Evolutionary conservation across 2,797 vertebrate genomes (phyloP).

Genomic region (Acanthurus lineatus): DNA sequence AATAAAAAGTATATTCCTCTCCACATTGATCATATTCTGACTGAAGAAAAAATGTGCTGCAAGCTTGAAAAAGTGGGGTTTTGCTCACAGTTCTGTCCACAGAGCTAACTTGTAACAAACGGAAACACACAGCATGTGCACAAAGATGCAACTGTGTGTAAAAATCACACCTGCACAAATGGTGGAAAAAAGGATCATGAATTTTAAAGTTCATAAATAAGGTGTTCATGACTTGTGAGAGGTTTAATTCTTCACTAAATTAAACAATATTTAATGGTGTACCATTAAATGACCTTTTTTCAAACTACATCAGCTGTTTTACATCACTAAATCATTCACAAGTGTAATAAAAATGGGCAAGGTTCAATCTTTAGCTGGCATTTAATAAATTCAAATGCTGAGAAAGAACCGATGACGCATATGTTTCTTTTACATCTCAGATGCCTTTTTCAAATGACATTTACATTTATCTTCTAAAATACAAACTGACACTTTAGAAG

Average conservation of each 20-base stretch:
- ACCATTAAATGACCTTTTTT: not conserved
- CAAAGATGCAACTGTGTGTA: not conserved
- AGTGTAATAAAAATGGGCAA: constrained; percentile 4
- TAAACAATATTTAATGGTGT: no score
- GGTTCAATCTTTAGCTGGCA: constrained; percentile 1
- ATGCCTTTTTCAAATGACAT: constrained; percentile 20
- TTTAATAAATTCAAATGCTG: constrained; percentile 1
- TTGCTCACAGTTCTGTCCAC: constrained; percentile 6
- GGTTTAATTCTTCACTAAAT: no score
- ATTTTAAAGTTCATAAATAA: no score
- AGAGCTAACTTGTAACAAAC: constrained; percentile 3
- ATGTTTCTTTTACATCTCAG: constrained; percentile 6
- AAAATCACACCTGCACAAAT: constrained; percentile 2
- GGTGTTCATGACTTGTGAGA: no score
- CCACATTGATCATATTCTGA: constrained; percentile 14
- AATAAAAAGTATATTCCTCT: constrained; percentile 40
- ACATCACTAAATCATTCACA: not conserved
- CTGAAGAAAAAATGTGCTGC: not conserved
- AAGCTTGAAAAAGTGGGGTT: constrained; percentile 9
- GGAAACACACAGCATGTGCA: not conserved
- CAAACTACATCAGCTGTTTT: not conserved
- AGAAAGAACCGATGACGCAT: not conserved
- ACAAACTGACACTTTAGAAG: not conserved
- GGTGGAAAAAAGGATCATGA: no score
- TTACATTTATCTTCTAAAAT: constrained; percentile 12